Evolutionary conservation across 23 tunicate genomes (phyloP).

Genomic region (Trididemnum nubilum): DNA sequence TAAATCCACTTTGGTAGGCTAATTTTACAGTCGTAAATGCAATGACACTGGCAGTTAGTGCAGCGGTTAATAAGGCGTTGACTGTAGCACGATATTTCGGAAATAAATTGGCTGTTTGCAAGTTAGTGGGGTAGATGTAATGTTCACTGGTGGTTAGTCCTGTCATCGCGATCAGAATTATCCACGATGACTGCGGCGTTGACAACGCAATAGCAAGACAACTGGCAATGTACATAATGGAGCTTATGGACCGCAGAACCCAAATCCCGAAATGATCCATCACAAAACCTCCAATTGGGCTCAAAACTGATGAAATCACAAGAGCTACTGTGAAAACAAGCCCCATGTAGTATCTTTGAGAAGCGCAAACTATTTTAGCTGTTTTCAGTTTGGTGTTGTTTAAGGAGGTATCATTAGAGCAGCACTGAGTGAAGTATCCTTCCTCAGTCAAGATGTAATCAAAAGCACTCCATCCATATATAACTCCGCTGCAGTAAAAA

Average conservation of each 20-base stretch:
- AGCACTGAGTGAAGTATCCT: neutral
- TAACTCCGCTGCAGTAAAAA: neutral
- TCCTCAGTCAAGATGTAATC: neutral
- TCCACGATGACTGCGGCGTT: neutral
- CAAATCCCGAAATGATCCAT: neutral
- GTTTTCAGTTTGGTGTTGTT: neutral
- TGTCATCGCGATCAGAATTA: neutral
- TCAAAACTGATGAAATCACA: neutral
- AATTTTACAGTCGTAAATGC: neutral
- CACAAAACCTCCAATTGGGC: neutral
- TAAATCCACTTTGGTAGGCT: neutral
- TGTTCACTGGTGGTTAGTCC: neutral
- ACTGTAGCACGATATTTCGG: neutral
- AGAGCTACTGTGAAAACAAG: neutral
- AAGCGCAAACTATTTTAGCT: neutral
- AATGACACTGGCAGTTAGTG: neutral
- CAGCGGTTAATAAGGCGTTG: neutral
- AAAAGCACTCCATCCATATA: neutral
- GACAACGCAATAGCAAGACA: neutral
- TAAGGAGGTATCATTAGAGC: neutral
- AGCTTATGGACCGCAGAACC: neutral
- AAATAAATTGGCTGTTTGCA: neutral
- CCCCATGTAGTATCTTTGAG: neutral
- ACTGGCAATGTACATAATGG: neutral
- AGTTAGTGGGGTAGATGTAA: neutral